These are phyloP conservation scores for Pristionchus pacificus DNA, from an alignment of 1,140 invertebrate genomes.

Conservation along the genomic window DNA sequence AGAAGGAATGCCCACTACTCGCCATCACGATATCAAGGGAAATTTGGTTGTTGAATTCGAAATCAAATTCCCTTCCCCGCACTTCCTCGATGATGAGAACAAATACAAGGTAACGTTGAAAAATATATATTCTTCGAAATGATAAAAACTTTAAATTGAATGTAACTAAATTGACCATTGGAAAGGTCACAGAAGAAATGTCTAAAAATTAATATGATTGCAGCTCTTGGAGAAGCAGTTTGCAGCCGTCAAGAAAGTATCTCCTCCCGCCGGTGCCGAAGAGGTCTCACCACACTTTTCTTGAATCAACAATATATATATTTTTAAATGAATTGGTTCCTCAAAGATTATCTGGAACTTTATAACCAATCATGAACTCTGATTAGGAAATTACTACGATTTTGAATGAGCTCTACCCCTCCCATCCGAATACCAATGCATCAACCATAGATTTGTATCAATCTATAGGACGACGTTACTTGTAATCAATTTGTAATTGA, in stretches of 20 bases:
- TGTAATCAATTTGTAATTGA: no score
- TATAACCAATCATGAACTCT: no score
- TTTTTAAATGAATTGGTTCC: no score
- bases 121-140: background rate
- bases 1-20: slow-evolving; percentile 67
- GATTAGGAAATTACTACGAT: no score
- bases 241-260: slow-evolving; percentile 3
- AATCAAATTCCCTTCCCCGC: slow-evolving; percentile 75
- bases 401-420: no score
- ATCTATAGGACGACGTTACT: no score
- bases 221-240: slow-evolving; percentile 13
- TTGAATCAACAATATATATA: no score
- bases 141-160: slow-evolving; percentile 4
- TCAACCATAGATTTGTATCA: no score
- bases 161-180: background rate
- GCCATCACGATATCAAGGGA: slow-evolving; percentile 77
- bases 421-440: no score
- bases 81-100: slow-evolving; percentile 70
- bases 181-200: no score
- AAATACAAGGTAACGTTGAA: slow-evolving; percentile 63
- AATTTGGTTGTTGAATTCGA: slow-evolving; percentile 81
- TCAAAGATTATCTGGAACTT: no score
- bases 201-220: slow-evolving; percentile 2
- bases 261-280: slow-evolving; percentile 65
- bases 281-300: no score